Base-by-base conservation (phyloP, 2,113 vertebrate genomes). In the Vulpes lagopus region DNA sequence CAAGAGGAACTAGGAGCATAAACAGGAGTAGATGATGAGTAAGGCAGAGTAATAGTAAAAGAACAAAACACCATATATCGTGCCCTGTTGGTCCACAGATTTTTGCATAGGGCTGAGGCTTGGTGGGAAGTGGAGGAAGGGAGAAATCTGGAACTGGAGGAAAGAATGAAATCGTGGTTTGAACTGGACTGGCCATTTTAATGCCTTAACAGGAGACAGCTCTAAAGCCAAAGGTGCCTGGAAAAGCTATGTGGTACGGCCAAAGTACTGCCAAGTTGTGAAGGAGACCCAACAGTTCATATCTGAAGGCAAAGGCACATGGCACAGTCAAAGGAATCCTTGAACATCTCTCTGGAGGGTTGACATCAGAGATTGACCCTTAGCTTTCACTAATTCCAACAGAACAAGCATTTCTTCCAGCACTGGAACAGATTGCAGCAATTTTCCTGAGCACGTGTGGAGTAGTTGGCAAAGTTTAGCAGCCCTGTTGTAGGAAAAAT, bases 371-470 rank as follows among this genome's bases (percentile, higher is more conserved):
- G 69, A 69, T 6, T n/a, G 55, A 69, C 43, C 74, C 3, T 17
- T 35, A 60, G 89, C n/a, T 89, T 64, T 71, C n/a, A 59, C 23
- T 85, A 30, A 78, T 82, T 94, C 55, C 62, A 59, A 71, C 82
- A 67, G 16, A 74, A 22, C n/a, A 71, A 78, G 6, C 27, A 95
- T 95, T 95, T 83, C 35, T 92, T 81, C 81, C 55, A 92, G 25
- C 55, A 67, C 49, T 53, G 19, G 27, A 79, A 93, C 84, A 95
- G 84, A 90, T 82, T 79, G 25, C 59, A 90, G 35, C 67, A 90
- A 83, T 90, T 80, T 96, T 67, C 32, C 15, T 55, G 35, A 79
- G 62, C 59, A 90, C 22, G 90, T 79, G 79, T 51, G 55, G 95
- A 92, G n/a, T 55, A 32, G 32, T 79, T 95, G 73, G 65, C 32